Conservation (phyloP, 2,113 vertebrate genomes). For the Ranitomeya variabilis region DNA sequence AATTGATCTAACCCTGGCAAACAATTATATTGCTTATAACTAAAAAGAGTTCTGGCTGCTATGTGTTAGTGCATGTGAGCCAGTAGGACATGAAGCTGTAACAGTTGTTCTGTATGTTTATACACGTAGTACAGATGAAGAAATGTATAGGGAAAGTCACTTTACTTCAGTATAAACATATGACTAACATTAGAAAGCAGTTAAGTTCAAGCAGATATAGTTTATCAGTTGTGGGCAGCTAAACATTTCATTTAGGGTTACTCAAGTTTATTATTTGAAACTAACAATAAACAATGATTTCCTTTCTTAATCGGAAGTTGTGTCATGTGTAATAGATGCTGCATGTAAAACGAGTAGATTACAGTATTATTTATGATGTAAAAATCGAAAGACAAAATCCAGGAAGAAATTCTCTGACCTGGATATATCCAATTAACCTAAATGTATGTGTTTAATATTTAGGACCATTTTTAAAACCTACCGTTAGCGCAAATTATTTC, state of each 20-base stretch:
- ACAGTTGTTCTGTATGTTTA: background rate
- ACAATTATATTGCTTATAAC: too few relatives aligned
- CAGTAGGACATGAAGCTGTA: background rate
- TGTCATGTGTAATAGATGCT: constrained; percentile 29
- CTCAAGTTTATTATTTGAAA: constrained; percentile 24
- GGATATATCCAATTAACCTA: background rate
- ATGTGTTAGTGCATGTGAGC: background rate
- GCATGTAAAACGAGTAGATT: background rate
- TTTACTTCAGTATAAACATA: constrained; percentile 27
- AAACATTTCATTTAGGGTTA: constrained; percentile 23
- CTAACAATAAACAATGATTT: constrained; percentile 28
- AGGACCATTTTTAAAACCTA: too few relatives aligned
- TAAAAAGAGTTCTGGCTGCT: background rate
- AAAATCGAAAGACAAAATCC: constrained; percentile 3
- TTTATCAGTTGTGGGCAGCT: constrained; percentile 11
- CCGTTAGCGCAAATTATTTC: too few relatives aligned
- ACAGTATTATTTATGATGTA: background rate
- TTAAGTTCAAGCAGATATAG: background rate
- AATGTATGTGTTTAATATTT: background rate
- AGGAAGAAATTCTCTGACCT: background rate
- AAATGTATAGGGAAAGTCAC: background rate
- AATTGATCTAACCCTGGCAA: too few relatives aligned
- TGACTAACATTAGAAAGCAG: constrained; percentile 14
- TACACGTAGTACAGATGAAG: background rate
- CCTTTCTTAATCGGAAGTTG: background rate